Conservation (phyloP, 1,140 invertebrate genomes). For the Penaeus vannamei region DNA sequence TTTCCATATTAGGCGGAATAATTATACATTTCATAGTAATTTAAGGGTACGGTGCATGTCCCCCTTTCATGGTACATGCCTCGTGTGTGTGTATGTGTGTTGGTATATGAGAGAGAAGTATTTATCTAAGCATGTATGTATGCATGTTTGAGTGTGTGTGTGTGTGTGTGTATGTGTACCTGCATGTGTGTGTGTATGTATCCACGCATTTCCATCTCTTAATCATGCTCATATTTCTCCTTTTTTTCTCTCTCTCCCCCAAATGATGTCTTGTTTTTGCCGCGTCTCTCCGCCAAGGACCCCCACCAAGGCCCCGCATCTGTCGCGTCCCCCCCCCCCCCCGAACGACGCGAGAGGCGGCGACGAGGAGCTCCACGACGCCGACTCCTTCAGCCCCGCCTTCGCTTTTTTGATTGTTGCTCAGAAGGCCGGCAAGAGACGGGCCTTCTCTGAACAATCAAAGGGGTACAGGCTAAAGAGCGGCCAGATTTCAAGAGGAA, state of each 20-base stretch:
- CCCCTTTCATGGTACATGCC: no score
- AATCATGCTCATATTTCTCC: background rate
- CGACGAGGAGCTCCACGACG: background rate
- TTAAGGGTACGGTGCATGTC: no score
- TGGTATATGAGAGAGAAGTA: no score
- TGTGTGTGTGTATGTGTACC: background rate
- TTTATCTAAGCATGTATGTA: no score
- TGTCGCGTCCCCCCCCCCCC: no score
- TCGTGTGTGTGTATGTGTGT: no score
- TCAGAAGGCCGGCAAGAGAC: slow-evolving; percentile 61
- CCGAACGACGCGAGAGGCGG: no score
- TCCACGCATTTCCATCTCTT: background rate
- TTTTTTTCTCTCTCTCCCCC: background rate
- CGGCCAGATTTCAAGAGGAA: background rate
- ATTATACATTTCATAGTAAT: no score
- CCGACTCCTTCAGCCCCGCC: background rate
- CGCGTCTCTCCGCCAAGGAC: no score
- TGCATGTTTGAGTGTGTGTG: background rate
- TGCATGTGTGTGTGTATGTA: background rate
- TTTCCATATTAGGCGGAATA: no score
- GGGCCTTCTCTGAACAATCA: slow-evolving; percentile 64
- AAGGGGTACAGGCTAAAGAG: slow-evolving; percentile 51
- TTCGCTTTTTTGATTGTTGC: slow-evolving; percentile 65
- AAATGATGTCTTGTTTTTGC: no score
- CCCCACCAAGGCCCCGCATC: no score